These are phyloP conservation scores for Scopus umbretta DNA, from an alignment of 2,113 vertebrate genomes.

Conservation along the genomic window DNA sequence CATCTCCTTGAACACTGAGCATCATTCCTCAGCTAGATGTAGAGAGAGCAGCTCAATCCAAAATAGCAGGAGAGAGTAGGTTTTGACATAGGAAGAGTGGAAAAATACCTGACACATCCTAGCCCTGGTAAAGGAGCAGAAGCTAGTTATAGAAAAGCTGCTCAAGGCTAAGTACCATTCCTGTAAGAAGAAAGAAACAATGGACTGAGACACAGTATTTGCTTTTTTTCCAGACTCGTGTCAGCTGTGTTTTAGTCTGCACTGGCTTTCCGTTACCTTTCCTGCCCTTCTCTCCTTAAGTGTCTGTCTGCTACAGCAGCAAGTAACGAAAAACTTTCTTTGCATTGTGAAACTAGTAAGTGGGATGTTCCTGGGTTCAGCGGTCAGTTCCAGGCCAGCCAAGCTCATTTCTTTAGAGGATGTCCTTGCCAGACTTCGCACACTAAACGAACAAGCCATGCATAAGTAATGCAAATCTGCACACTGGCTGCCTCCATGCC, in stretches of 20 bases:
- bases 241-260: not conserved
- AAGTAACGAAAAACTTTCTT: not conserved
- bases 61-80: not conserved
- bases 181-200: not conserved
- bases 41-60: not conserved
- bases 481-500: not conserved
- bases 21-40: not conserved
- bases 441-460: not conserved
- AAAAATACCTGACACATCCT: not conserved
- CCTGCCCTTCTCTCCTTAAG: not conserved
- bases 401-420: slow-evolving; percentile 4
- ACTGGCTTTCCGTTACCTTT: not conserved
- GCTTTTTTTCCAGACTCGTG: not conserved
- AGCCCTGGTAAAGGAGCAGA: not conserved
- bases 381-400: not conserved
- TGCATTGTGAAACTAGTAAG: not conserved
- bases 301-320: not conserved
- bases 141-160: not conserved
- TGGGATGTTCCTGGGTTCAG: not conserved
- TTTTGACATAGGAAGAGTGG: not conserved
- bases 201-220: not conserved
- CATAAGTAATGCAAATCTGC: not conserved
- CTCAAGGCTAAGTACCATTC: not conserved
- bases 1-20: not conserved
- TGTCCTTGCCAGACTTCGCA: not conserved